Evolutionary conservation across 2,113 vertebrate species (phyloP).

Genomic region (Heliornis fulica): DNA sequence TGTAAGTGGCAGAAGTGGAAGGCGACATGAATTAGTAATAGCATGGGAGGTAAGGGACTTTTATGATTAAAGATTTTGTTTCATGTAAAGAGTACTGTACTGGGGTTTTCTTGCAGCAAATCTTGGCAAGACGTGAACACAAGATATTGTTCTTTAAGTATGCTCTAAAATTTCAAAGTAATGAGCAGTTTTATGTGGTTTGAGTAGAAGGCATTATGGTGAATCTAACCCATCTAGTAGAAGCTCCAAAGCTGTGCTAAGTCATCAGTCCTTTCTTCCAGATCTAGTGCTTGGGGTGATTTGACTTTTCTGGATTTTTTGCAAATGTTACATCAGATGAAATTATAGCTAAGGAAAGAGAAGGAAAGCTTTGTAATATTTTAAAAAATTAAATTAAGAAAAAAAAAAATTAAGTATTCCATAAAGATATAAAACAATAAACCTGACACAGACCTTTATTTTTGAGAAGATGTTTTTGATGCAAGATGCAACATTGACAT

Average conservation of each 20-base stretch:
- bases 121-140: neutral
- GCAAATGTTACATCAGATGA: neutral
- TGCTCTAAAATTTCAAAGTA: neutral
- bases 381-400: neutral
- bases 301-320: neutral
- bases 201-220: neutral
- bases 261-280: neutral
- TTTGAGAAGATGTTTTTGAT: neutral
- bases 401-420: neutral
- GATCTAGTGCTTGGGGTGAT: neutral
- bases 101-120: neutral
- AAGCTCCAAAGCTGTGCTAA: neutral
- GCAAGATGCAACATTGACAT: neutral
- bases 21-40: constrained; percentile 93
- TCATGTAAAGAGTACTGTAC: neutral
- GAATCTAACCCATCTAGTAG: neutral
- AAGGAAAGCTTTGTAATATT: neutral
- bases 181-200: neutral
- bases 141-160: neutral
- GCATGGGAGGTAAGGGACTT: constrained; percentile 92
- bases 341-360: neutral
- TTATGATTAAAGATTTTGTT: neutral
- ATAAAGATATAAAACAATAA: neutral
- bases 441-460: neutral
- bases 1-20: constrained; percentile 93